These are phyloP conservation scores for Ascidia mentula DNA, from an alignment of 23 tunicate genomes.

Conservation along the genomic window DNA sequence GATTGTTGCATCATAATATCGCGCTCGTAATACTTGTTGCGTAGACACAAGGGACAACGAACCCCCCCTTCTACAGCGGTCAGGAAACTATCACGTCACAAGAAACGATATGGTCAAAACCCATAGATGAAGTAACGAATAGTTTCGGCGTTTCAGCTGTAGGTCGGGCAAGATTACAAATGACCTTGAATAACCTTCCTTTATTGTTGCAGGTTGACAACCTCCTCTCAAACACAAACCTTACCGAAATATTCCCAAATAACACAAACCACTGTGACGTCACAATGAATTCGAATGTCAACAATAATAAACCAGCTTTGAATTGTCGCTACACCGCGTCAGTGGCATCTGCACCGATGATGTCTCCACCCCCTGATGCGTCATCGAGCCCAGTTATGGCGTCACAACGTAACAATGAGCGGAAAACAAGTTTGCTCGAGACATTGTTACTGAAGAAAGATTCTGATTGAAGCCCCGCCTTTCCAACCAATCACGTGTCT, in stretches of 20 bases:
- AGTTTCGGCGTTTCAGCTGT: no score
- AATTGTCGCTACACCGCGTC: conserved; percentile 12
- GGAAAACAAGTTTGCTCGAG: conserved; percentile 13
- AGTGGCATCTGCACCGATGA: conserved; percentile 4
- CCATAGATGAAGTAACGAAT: no score
- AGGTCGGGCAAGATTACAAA: no score
- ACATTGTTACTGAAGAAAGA: conserved; percentile 2
- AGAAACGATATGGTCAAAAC: no score
- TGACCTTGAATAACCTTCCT: no score
- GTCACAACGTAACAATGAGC: neutral
- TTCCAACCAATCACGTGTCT: neutral
- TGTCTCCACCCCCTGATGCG: neutral
- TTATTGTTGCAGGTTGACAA: no score
- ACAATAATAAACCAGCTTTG: neutral
- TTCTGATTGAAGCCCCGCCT: neutral
- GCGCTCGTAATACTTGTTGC: no score
- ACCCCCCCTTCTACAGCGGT: no score
- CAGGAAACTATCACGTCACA: no score
- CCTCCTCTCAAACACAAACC: neutral
- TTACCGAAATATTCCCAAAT: neutral
- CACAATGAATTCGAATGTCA: conserved; percentile 9
- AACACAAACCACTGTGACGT: neutral
- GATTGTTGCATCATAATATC: no score
- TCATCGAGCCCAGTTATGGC: neutral
- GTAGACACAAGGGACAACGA: no score